These are phyloP conservation scores for Betta splendens DNA, from an alignment of 2,797 vertebrate genomes.

Conservation along the genomic window DNA sequence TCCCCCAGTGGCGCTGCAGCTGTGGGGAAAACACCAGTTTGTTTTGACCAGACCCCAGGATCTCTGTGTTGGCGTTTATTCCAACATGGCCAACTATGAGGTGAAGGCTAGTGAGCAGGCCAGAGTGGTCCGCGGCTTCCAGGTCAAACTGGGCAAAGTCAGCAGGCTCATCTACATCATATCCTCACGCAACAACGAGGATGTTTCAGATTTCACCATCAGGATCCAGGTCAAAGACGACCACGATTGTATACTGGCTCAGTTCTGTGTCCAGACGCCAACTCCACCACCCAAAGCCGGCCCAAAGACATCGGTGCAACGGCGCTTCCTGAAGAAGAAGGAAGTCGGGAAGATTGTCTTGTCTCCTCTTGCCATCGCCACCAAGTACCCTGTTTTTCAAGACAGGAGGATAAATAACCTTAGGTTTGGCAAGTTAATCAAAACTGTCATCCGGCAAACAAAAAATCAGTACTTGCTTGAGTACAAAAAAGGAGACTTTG, in stretches of 20 bases:
- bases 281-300: slow-evolving; percentile 89
- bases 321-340: slow-evolving; percentile 95
- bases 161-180: slow-evolving; percentile 91
- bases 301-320: slow-evolving; percentile 83
- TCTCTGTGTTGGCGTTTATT: slow-evolving; percentile 89
- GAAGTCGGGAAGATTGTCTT: slow-evolving; percentile 92
- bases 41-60: slow-evolving; percentile 88
- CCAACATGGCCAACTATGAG: slow-evolving; percentile 94
- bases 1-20: slow-evolving; percentile 89
- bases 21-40: slow-evolving; percentile 98
- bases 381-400: slow-evolving; percentile 92
- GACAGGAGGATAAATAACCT: slow-evolving; percentile 87
- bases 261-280: slow-evolving; percentile 95
- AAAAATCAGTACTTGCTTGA: slow-evolving; percentile 95
- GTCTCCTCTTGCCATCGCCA: slow-evolving; percentile 87
- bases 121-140: slow-evolving; percentile 89
- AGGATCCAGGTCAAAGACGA: slow-evolving; percentile 92
- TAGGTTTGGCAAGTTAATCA: slow-evolving; percentile 92
- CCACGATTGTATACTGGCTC: slow-evolving; percentile 87
- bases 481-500: slow-evolving; percentile 92
- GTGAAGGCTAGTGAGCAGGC: slow-evolving; percentile 87
- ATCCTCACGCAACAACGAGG: slow-evolving; percentile 80
- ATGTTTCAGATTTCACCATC: slow-evolving; percentile 91
- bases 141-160: slow-evolving; percentile 95
- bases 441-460: slow-evolving; percentile 93